Evolutionary conservation across 2,888 invertebrate genomes (phyloP), one percentile per base, ranked within the genome.

Genomic region (Entomobrya multifasciata): DNA sequence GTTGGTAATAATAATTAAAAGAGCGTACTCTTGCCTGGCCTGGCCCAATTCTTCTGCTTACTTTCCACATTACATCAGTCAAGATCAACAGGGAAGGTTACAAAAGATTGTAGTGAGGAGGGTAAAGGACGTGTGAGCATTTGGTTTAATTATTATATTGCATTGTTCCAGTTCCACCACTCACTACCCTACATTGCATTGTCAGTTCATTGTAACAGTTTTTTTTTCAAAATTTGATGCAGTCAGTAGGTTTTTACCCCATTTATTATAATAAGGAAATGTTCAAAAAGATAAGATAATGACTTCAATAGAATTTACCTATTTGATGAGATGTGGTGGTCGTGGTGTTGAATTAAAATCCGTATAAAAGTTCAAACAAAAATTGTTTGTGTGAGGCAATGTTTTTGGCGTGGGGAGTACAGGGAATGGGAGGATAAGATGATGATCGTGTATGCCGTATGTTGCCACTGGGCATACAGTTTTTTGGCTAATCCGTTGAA

Each of bases 1-100:
- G 83, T 83, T 84, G 65, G 83, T 74, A 84, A 84, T 84, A 84
- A 84, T 78, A 84, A 84, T 84, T 84, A 84, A 84, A 84, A 78
- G 67, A 57, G 55, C 36, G 44, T 41, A 11, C 55, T 57, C 49
- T 57, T n/a, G n/a, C n/a, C n/a, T n/a, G n/a, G n/a, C n/a, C n/a
- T n/a, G 11, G 55, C 55, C 22, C 44, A 30, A 13, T 60, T 36
- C 22, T 41, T 25, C 6, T 15, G 22, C 15, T 30, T 20, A 22
- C 44, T 41, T 10, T 3, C 55, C n/a, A 13, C 57, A 55, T 57
- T 55, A 36, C 52, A 36, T 52, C 30, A 49, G 52, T 52, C 4
- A 11, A 49, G 17, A 17, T 74, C 2, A 15, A 20, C n/a, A n/a
- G n/a, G 2, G n/a, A 36, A 65, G 20, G 41, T 36, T 4, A 27